Conservation (phyloP, 2,888 invertebrate species). For the Rosalia funebris region DNA sequence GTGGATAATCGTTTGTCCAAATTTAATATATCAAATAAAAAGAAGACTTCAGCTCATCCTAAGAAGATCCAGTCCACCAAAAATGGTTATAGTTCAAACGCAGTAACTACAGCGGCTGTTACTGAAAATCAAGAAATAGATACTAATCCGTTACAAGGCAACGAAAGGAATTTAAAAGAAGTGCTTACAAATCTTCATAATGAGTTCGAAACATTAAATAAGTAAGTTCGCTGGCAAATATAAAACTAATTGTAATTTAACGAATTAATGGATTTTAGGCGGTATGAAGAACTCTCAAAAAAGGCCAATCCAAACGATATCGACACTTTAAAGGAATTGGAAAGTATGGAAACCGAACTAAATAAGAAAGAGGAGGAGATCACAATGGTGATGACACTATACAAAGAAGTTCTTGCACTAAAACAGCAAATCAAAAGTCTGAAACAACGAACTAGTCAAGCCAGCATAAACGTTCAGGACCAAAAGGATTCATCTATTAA, state of each 20-base stretch:
- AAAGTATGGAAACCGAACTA: slow-evolving; percentile 56
- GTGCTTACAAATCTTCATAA: slow-evolving; percentile 60
- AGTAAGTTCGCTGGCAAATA: slow-evolving; percentile 45
- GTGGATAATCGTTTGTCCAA: slow-evolving; percentile 6
- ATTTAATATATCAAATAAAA: background rate
- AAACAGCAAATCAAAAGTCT: slow-evolving; percentile 60
- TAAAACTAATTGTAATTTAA: background rate
- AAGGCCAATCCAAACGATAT: slow-evolving; percentile 42
- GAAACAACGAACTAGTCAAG: slow-evolving; percentile 54
- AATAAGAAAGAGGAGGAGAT: slow-evolving; percentile 63
- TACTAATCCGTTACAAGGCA: slow-evolving; percentile 40
- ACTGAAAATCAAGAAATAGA: slow-evolving; percentile 2
- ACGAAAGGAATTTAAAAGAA: slow-evolving; percentile 58
- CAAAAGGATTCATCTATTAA: slow-evolving; percentile 34
- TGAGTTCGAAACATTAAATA: slow-evolving; percentile 60
- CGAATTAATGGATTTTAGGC: slow-evolving; percentile 49
- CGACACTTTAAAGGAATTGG: slow-evolving; percentile 53
- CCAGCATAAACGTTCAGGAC: slow-evolving; percentile 42
- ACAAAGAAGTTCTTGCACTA: slow-evolving; percentile 61
- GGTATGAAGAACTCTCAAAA: slow-evolving; percentile 55
- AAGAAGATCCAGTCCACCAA: background rate
- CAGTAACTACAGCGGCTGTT: background rate
- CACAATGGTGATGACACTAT: slow-evolving; percentile 61
- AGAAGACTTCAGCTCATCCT: background rate
- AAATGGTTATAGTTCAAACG: slow-evolving; percentile 15